Base-by-base conservation (phyloP, 37 sponge, comb jelly and placozoan genomes). In the Amphimedon queenslandica region DNA sequence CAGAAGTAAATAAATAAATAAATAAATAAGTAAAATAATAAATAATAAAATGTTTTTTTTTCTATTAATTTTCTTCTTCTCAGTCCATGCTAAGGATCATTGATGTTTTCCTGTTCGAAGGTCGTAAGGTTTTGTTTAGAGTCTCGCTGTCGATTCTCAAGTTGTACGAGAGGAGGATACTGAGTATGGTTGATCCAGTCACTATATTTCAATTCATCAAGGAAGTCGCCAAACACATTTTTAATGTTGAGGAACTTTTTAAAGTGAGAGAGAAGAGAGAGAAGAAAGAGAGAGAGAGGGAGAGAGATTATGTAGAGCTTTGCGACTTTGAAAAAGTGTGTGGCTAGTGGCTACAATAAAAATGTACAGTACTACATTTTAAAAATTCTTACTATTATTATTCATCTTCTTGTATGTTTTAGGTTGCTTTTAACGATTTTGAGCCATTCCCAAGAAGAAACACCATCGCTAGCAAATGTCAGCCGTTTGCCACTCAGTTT, bases 91-190 rank as follows among this genome's bases (percentile, higher is more conserved):
- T 88, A 36, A 57, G 89, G 20, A 61, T 88, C 28, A 31, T 82
- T 75, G 89, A 88, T 66, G 69, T 47, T 31, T 81, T 88, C 56
- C 72, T 88, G 37, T 29, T 79, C 11, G 89, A 88, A 33, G 89
- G 89, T 0, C 41, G 10, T 32, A 78, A 88, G 84, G 75, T 75
- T 21, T 40, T 88, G 41, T 88, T 82, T 29, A 38, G 79, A 2
- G 37, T 79, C 23, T 34, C 77, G 20, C 58, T 88, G 16, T 84
- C 58, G 3, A 69, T 88, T 0, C 65, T 88, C 37, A 78, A 73
- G 25, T 24, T 82, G 32, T 38, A 82, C 36, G 75, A 82, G 66
- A 11, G 47, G 1, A 35, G 53, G 31, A 64, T 88, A 10, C 75
- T 82, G 29, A 41, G 58, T 39, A 78, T 80, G 42, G 37, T 34